phyloP scores from a whole-genome alignment of 2,888 invertebrate species.

The Tipula helvola region DNA sequence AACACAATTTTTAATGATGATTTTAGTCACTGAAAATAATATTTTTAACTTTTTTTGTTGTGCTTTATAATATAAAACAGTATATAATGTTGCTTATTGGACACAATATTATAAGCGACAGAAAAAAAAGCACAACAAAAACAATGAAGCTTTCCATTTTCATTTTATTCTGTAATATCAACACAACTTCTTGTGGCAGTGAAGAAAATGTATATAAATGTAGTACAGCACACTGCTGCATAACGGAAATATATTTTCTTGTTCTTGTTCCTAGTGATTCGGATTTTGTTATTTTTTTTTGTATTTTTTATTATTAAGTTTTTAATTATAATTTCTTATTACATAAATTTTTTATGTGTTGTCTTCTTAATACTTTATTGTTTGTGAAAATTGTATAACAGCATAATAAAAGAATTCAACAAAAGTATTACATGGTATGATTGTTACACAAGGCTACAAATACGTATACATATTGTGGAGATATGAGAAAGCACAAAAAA shows the following conservation, averaged over 20 bases:
- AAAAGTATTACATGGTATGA: background rate
- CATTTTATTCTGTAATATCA: background rate
- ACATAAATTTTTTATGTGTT: background rate
- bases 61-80: background rate
- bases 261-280: background rate
- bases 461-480: background rate
- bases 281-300: background rate
- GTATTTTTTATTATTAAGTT: background rate
- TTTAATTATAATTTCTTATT: background rate
- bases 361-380: background rate
- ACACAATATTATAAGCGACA: background rate
- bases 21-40: background rate
- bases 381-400: slow-evolving; percentile 4
- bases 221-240: background rate
- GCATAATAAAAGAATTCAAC: background rate
- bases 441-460: background rate
- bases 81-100: background rate
- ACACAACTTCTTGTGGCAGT: background rate
- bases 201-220: background rate
- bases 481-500: background rate
- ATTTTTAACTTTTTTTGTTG: background rate
- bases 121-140: background rate
- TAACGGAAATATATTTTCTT: background rate
- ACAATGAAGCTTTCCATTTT: background rate
- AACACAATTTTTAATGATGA: background rate